Conservation (phyloP, 2,797 vertebrate genomes). For the Vultur gryphus region DNA sequence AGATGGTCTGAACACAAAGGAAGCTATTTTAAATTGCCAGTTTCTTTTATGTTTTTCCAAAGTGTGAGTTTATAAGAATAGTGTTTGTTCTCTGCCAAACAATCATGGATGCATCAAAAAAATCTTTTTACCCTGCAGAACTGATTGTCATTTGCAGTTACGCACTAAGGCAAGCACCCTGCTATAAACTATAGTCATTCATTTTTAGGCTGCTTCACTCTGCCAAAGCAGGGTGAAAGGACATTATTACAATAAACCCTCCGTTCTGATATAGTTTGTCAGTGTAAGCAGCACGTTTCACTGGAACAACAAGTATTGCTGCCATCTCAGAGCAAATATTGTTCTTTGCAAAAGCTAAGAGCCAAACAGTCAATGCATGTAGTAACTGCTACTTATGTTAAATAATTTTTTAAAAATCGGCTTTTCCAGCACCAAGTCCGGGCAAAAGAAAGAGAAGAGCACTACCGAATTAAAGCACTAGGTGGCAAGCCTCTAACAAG, state of each 20-base stretch:
- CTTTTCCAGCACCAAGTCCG: neutral
- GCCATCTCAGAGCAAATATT: neutral
- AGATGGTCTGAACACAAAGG: neutral
- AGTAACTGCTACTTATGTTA: neutral
- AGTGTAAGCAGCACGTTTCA: neutral
- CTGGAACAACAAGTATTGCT: neutral
- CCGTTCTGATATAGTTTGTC: no score
- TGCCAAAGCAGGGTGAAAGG: neutral
- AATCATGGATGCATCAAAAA: neutral
- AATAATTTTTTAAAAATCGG: accelerated
- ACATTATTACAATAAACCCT: neutral
- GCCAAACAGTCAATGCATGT: neutral
- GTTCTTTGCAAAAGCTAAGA: neutral
- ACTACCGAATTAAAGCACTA: slow-evolving; percentile 37
- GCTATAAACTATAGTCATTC: neutral
- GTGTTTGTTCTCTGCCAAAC: neutral
- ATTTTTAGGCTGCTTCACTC: neutral
- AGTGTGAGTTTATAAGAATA: neutral
- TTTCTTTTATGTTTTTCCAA: neutral
- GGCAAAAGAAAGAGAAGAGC: neutral
- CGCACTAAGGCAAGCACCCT: neutral
- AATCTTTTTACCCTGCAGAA: neutral
- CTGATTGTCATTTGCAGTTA: neutral
- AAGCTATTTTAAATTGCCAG: neutral
- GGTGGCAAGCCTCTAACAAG: slow-evolving; percentile 67